Evolutionary conservation across 2,888 invertebrate genomes (phyloP).

Genomic region (Amblyjoppa proteus): DNA sequence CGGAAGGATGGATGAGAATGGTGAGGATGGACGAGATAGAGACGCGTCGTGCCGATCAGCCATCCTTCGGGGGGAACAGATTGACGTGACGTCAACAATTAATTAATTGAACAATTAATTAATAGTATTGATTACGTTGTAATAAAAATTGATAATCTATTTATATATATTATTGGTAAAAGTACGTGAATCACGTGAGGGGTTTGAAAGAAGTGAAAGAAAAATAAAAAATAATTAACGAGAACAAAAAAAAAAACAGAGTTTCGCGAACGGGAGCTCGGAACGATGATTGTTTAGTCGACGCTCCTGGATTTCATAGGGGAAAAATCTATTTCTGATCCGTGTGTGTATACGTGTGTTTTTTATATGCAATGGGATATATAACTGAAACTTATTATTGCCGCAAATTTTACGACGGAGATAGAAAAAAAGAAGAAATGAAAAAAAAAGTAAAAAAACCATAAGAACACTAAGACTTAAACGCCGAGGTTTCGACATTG

Average conservation of each 20-base stretch:
- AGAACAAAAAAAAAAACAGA: constrained; percentile 41
- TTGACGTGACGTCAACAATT: constrained; percentile 57
- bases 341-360: constrained; percentile 79
- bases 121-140: constrained; percentile 72
- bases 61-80: constrained; percentile 56
- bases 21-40: constrained; percentile 4
- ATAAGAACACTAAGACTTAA: constrained; percentile 20
- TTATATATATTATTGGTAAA: constrained; percentile 75
- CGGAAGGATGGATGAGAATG: constrained; percentile 24
- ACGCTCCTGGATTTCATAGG: constrained; percentile 55
- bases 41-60: constrained; percentile 29
- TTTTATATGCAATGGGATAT: constrained; percentile 76
- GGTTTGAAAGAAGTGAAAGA: constrained; percentile 57
- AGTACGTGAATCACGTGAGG: constrained; percentile 53
- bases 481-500: constrained; percentile 40
- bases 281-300: constrained; percentile 55
- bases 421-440: constrained; percentile 56
- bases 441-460: constrained; percentile 30
- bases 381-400: constrained; percentile 73
- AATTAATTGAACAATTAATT: constrained; percentile 68
- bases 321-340: constrained; percentile 78
- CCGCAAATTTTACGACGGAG: constrained; percentile 71
- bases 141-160: constrained; percentile 79
- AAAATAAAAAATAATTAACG: constrained; percentile 60
- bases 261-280: constrained; percentile 62